Conservation (phyloP, 1,140 invertebrate species). For the Drosophila parvula region DNA sequence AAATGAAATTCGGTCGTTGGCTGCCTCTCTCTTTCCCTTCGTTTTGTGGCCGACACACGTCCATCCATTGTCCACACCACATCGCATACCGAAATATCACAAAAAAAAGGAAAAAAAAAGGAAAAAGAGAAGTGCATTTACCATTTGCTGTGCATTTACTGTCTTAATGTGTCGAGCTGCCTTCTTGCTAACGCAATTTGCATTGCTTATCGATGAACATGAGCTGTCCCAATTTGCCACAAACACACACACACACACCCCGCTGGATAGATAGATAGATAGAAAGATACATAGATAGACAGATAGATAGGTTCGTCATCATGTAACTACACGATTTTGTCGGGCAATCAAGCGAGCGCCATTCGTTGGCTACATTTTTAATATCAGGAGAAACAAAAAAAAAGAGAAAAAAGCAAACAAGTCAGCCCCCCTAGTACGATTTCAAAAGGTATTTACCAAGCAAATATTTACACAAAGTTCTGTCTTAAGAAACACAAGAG, state of each 20-base stretch:
- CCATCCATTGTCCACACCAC: neutral
- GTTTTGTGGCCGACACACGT: neutral
- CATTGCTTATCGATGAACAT: constrained; percentile 36
- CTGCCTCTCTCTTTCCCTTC: neutral
- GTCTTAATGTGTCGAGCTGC: constrained; percentile 34
- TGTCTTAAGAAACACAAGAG: neutral
- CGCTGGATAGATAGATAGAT: neutral
- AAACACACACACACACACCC: neutral
- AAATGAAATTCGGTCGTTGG: constrained; percentile 21
- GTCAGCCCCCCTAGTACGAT: neutral
- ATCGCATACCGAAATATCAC: no score
- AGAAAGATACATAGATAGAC: neutral
- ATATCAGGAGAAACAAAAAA: neutral
- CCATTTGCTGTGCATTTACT: constrained; percentile 36
- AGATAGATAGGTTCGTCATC: constrained; percentile 5
- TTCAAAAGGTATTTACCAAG: constrained; percentile 3
- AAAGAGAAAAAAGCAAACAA: constrained; percentile 4
- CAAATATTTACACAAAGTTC: constrained; percentile 9
- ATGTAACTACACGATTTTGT: constrained; percentile 6
- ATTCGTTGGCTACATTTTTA: neutral
- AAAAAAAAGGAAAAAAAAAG: constrained; percentile 1
- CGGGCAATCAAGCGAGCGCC: neutral
- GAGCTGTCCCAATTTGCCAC: constrained; percentile 23
- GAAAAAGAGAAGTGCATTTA: constrained; percentile 26
- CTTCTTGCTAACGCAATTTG: constrained; percentile 29